Evolutionary conservation across 2,888 invertebrate species (phyloP).

Genomic region (Glaucopsyche alexis): DNA sequence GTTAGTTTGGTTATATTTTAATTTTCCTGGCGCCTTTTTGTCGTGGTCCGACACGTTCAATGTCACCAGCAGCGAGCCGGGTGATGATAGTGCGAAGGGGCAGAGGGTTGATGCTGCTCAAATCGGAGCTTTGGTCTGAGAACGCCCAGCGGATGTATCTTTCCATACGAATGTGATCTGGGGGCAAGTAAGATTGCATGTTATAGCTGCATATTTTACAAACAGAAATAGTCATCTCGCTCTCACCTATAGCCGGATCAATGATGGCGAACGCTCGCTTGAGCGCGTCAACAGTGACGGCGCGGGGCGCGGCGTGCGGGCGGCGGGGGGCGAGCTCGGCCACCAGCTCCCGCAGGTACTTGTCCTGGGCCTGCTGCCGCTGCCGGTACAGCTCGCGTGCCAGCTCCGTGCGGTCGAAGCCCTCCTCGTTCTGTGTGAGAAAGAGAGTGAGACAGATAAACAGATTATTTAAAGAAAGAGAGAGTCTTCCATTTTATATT

Average conservation of each 20-base stretch:
- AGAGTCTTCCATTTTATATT: too few relatives aligned
- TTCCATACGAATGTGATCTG: constrained; percentile 74
- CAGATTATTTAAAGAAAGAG: too few relatives aligned
- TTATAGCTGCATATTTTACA: neutral
- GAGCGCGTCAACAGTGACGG: constrained; percentile 49
- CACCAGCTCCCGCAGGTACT: constrained; percentile 69
- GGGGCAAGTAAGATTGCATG: neutral
- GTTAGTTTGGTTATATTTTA: constrained; percentile 25
- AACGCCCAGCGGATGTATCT: constrained; percentile 72
- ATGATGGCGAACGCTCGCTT: constrained; percentile 65
- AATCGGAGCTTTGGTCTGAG: constrained; percentile 51
- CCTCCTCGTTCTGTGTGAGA: constrained; percentile 66
- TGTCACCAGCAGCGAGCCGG: constrained; percentile 66
- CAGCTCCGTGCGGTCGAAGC: constrained; percentile 68
- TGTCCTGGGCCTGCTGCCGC: constrained; percentile 67
- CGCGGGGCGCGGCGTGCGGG: constrained; percentile 44
- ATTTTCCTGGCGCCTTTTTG: constrained; percentile 45
- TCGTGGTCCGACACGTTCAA: constrained; percentile 66
- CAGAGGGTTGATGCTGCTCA: constrained; percentile 50
- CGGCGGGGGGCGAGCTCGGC: constrained; percentile 56
- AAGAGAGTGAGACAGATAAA: too few relatives aligned
- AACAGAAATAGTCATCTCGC: neutral
- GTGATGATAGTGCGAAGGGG: constrained; percentile 57
- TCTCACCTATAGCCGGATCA: constrained; percentile 65
- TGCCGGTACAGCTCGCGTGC: constrained; percentile 69